Evolutionary conservation across 2,888 invertebrate genomes (phyloP), one percentile per base, ranked within the genome.

Genomic region (Tiliacea aurago): DNA sequence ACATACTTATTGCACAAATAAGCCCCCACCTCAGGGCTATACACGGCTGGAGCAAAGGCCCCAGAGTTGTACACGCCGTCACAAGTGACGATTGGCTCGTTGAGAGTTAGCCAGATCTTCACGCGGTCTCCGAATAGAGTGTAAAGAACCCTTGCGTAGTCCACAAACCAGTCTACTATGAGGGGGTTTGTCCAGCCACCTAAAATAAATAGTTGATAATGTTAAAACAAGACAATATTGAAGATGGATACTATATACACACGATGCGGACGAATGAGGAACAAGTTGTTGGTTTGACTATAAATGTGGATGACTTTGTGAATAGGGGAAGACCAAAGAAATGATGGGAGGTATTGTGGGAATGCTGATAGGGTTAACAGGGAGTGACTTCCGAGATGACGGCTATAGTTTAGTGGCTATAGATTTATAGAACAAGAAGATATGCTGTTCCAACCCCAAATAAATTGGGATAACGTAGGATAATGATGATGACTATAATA

Each of bases 81-180:
- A 76, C 96, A 96, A 4, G 95, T 83, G 1, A 93, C 80, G 37
- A 91, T 89, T 0, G 98, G 98, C 86, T 98, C 98, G 89, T 98
- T 98, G 72, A 98, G 96, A 0, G 98, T 98, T 0, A 97, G 95
- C 98, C 98, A 98, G 56, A 95, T 91, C 89, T 96, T 97, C 2
- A 98, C 97, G 28, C 97, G 96, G 84, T 97, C 97, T 0, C 97
- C 97, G 83, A 95, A 97, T 78, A 97, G 93, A 4, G 94, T 93
- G 88, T 95, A 97, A 0, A 96, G 92, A 0, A 97, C 86, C 23
- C 95, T 94, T 0, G 97, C 97, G 87, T 97, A 98, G 84, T 97
- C 97, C n/a, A 91, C 95, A 84, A 97, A 97, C 91, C 97, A 96
- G n/a, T 97, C 96, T 11, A 96, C 95, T 23, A 97, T 96, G 56